Base-by-base conservation (phyloP, 1,140 invertebrate species). In the Diachasmimorpha longicaudata region DNA sequence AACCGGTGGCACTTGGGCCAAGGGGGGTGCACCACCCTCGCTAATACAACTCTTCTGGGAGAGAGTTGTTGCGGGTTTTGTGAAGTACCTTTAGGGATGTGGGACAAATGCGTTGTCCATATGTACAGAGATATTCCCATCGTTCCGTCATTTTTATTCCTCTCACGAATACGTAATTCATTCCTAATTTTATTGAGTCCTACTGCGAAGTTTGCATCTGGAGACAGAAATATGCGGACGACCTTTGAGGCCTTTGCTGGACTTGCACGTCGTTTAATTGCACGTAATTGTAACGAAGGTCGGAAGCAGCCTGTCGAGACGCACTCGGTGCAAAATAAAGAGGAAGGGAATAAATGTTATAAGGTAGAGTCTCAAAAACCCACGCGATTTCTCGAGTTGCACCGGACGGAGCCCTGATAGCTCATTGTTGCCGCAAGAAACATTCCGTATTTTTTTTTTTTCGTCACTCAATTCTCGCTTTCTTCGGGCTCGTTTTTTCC, bases 201-300 rank as follows among this genome's bases (percentile, higher is more conserved):
- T 10, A 9, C 21, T 4, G 4, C 8, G 10, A 63, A 25, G 23
- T 63, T 63, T 25, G 19, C 19, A 63, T 63, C 21, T 31, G 23
- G 31, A 63, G 58, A 23, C 58, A 25, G 23, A 63, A 42, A 23
- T 63, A 63, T 25, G 11, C 19, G 58, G 19, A 63, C 58, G 58
- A 63, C 58, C 58, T 63, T 63, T 63, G 58, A 63, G 58, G 58
- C 58, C 58, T 63, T 25, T 39, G 70, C n/a, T 52, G 48, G 68
- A 63, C 58, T 63, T 14, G 21, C 58, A 63, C 58, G 58, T 63
- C 78, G 81, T 86, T 86, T 87, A 87, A 87, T 87, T 87, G 83
- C 77, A 63, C 75, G 78, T 86, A 87, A 87, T 86, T 87, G 86
- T 83, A 82, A 80, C 83, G 85, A 86, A 87, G 85, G 85, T 86